Conservation (phyloP, 2,888 invertebrate species). For the Diabrotica balteata region DNA sequence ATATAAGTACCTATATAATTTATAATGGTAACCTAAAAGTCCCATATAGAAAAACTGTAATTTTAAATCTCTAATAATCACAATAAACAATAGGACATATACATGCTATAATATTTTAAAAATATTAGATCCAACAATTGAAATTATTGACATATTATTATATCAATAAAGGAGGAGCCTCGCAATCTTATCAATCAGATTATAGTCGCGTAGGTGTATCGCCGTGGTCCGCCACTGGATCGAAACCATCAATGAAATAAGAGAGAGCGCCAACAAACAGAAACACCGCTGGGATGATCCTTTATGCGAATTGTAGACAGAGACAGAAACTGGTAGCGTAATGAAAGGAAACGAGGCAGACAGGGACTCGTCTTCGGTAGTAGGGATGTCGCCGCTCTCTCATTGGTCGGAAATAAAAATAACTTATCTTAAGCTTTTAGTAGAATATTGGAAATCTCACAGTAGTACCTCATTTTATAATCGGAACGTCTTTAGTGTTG, state of each 20-base stretch:
- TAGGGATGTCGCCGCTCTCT: constrained; percentile 40
- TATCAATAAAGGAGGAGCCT: too few relatives aligned
- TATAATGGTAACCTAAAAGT: too few relatives aligned
- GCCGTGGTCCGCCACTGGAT: constrained; percentile 4
- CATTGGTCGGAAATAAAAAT: constrained; percentile 42
- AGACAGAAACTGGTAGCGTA: constrained; percentile 28
- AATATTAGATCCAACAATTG: too few relatives aligned
- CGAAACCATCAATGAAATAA: constrained; percentile 40
- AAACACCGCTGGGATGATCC: constrained; percentile 35
- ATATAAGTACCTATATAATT: too few relatives aligned
- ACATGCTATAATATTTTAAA: too few relatives aligned
- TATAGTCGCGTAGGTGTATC: too few relatives aligned
- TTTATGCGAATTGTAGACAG: constrained; percentile 34
- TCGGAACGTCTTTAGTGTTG: constrained; percentile 31
- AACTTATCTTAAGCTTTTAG: constrained; percentile 46
- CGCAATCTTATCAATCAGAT: too few relatives aligned
- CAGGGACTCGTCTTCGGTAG: constrained; percentile 41
- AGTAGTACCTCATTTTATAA: constrained; percentile 37
- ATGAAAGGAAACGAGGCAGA: constrained; percentile 33
- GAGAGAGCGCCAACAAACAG: constrained; percentile 30
- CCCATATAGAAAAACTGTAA: too few relatives aligned
- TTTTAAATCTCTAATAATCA: too few relatives aligned
- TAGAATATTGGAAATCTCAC: constrained; percentile 41
- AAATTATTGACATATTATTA: too few relatives aligned
- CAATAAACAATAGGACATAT: too few relatives aligned